These are phyloP conservation scores for Aptenodytes patagonicus DNA, from an alignment of 2,113 vertebrate genomes.

Conservation along the genomic window DNA sequence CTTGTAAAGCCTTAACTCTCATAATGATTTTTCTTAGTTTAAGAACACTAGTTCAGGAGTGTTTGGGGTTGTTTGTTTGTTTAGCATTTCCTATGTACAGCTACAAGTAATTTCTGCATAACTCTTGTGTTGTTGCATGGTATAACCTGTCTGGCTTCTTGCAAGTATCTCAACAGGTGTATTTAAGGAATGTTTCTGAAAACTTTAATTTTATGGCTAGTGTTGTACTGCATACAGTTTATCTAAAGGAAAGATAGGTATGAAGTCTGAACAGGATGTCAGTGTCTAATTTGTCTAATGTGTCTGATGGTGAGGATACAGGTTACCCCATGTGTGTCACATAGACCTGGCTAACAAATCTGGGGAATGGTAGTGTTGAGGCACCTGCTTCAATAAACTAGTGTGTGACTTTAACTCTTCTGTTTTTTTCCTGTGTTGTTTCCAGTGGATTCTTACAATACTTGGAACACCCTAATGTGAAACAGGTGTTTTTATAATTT, in stretches of 20 bases:
- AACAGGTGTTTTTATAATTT: not conserved
- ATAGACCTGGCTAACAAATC: not conserved
- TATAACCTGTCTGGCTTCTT: not conserved
- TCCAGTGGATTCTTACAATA: not conserved
- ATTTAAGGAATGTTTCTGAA: not conserved
- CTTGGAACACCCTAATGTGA: not conserved
- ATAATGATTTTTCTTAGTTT: too few relatives aligned
- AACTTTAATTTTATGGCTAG: not conserved
- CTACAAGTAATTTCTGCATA: not conserved
- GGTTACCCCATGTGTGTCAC: not conserved
- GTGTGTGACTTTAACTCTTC: not conserved
- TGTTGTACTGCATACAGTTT: not conserved
- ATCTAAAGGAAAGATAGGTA: not conserved
- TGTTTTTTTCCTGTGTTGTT: not conserved
- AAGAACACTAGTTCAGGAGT: not conserved
- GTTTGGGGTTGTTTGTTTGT: not conserved
- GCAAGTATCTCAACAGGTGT: not conserved
- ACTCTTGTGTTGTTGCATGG: rapidly evolving
- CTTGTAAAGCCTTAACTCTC: not conserved
- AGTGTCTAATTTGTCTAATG: not conserved
- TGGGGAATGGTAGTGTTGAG: not conserved
- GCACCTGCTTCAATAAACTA: not conserved
- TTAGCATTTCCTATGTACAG: not conserved
- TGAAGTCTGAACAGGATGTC: not conserved
- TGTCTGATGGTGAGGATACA: not conserved